Evolutionary conservation across 2,888 invertebrate genomes (phyloP), one percentile per base, ranked within the genome.

Genomic region (Synanthedon tipuliformis): DNA sequence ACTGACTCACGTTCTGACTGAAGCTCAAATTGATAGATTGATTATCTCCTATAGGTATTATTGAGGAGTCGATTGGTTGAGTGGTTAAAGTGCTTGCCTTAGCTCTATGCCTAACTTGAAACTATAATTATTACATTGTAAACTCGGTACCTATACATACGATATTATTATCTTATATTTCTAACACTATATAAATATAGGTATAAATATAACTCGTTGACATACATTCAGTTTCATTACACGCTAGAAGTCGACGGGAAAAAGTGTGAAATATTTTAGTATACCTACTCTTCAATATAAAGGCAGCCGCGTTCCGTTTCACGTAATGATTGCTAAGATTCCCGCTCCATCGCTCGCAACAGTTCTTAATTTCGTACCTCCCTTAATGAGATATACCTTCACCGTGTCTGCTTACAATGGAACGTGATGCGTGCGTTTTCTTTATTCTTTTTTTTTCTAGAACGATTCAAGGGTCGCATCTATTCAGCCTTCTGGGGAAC

Each of bases 341-440:
- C 73, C 69, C 78, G 79, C 83, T 76, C 69, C 83, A 85, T 81
- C 75, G 78, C 73, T 61, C 72, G 61, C 73, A 65, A 23, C 23
- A 34, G 81, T 80, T 85, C 85, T 81, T 81, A 77, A 79, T 81
- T 79, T 78, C 74, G 66, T 73, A 78, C 73, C 69, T 71, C 79
- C 70, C 74, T 76, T 85, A 86, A 86, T 85, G 85, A 86, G 85
- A 85, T 84, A 78, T 74, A 82, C 82, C 84, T 83, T 78, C 77
- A 56, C 53, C 64, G 76, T 78, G 78, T 81, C 81, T 78, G 64
- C 72, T 72, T 81, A 85, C 83, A 86, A 86, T 86, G 75, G 75
- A 71, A 74, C 73, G 79, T 69, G 74, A 76, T 79, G 81, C 79
- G 80, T 85, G 78, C 72, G 73, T 66, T 78, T 80, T 74, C 70